Conservation (phyloP, 2,888 invertebrate genomes). For the Lydus trimaculatus region DNA sequence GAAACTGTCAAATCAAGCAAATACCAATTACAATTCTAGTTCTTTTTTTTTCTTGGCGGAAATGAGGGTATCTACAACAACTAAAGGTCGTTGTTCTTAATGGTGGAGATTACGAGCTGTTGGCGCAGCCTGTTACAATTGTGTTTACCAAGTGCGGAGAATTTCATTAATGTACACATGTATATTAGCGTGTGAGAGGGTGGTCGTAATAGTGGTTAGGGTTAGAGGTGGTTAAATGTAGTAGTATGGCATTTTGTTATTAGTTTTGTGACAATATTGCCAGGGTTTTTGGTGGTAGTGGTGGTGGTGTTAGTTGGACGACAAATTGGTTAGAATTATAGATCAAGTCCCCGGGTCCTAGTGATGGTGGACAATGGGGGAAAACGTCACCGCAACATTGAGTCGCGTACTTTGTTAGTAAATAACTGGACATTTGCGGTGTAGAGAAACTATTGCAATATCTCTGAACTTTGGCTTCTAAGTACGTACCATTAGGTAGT, state of each 20-base stretch:
- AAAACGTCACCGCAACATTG: conserved; percentile 38
- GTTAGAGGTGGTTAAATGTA: conserved; percentile 23
- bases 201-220: conserved; percentile 14
- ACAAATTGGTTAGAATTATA: conserved; percentile 56
- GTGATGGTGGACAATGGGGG: conserved; percentile 25
- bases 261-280: conserved; percentile 53
- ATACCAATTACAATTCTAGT: not conserved
- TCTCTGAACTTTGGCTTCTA: conserved; percentile 30
- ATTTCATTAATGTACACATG: conserved; percentile 52
- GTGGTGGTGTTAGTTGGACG: conserved; percentile 39
- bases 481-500: conserved; percentile 34
- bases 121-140: conserved; percentile 47
- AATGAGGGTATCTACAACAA: not conserved
- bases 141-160: conserved; percentile 49
- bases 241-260: conserved; percentile 46
- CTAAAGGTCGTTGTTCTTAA: conserved; percentile 21
- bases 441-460: conserved; percentile 39
- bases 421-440: conserved; percentile 44
- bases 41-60: not conserved
- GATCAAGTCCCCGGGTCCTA: conserved; percentile 27
- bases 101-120: conserved; percentile 36
- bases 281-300: conserved; percentile 36
- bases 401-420: conserved; percentile 38
- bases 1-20: not conserved
- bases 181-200: conserved; percentile 38